Percentiles rank a stretch among this genome's conserved stretches.
Evolutionary conservation across 2,113 vertebrate genomes (phyloP).

Genomic region (Aplodontia rufa): DNA sequence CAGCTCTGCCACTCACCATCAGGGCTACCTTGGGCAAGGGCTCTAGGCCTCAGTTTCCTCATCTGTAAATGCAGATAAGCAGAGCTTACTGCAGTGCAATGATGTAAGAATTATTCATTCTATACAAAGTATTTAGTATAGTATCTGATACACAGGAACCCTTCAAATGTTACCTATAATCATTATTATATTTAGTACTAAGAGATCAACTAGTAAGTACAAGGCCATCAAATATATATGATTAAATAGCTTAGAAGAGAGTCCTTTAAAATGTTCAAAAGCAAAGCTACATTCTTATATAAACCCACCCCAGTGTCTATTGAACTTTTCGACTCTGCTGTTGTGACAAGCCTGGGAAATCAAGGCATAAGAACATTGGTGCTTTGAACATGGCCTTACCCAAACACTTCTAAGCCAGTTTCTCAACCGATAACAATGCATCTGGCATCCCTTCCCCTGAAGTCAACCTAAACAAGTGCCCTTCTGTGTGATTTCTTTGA

Average conservation of each 20-base stretch:
- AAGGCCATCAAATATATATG: background rate
- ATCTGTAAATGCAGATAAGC: background rate
- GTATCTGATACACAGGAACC: background rate
- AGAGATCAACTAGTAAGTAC: background rate
- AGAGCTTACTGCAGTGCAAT: background rate
- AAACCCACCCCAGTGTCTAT: background rate
- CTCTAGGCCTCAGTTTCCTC: background rate
- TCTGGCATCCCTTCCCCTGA: background rate
- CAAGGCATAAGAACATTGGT: background rate
- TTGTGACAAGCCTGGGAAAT: background rate
- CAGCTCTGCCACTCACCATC: background rate
- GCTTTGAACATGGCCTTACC: background rate
- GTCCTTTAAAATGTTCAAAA: conserved; percentile 6
- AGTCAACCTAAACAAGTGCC: background rate
- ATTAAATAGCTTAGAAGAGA: background rate
- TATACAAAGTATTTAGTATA: background rate
- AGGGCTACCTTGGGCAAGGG: background rate
- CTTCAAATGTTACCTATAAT: background rate
- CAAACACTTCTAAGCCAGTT: background rate
- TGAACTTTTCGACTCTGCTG: background rate
- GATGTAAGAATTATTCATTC: background rate
- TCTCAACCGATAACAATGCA: background rate
- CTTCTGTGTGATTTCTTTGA: background rate
- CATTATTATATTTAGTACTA: background rate
- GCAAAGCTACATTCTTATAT: background rate